Percentiles rank a stretch among this genome's conserved stretches.
Conservation (phyloP, 2,797 vertebrate genomes). For the Tragopan temminckii region DNA sequence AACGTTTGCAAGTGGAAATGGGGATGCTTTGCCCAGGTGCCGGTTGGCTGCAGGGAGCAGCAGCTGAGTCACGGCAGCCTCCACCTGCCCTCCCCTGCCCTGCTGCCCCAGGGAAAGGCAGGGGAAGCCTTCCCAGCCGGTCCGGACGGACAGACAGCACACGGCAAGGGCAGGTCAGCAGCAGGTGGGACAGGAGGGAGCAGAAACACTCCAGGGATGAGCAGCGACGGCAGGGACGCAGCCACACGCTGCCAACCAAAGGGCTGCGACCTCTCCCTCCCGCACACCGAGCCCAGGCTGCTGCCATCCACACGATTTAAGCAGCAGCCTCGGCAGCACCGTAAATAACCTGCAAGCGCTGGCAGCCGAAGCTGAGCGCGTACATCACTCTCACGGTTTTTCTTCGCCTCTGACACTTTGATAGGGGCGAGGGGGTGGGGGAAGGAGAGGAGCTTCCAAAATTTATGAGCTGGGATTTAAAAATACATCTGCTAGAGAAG, state of each 20-base stretch:
- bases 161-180: background rate
- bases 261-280: background rate
- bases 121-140: background rate
- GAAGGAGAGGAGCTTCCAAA: slow-evolving; percentile 65
- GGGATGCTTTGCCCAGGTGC: slow-evolving; percentile 44
- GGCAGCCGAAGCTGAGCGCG: background rate
- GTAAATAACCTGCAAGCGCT: slow-evolving; percentile 25
- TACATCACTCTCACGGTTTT: slow-evolving; percentile 32
- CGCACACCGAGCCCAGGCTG: accelerated
- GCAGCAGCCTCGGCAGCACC: background rate
- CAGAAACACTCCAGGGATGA: background rate
- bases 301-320: background rate
- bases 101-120: background rate
- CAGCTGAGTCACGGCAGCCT: slow-evolving; percentile 55
- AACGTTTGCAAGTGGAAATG: background rate
- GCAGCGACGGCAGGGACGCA: background rate
- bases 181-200: background rate
- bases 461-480: slow-evolving; percentile 69
- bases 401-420: slow-evolving; percentile 56
- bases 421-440: slow-evolving; percentile 55
- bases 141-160: background rate
- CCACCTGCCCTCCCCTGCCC: background rate
- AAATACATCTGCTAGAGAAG: slow-evolving; percentile 51
- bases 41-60: slow-evolving; percentile 62
- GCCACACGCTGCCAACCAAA: background rate